phyloP scores from a whole-genome alignment of 2,113 vertebrate genomes.

The Notothenia coriiceps region DNA sequence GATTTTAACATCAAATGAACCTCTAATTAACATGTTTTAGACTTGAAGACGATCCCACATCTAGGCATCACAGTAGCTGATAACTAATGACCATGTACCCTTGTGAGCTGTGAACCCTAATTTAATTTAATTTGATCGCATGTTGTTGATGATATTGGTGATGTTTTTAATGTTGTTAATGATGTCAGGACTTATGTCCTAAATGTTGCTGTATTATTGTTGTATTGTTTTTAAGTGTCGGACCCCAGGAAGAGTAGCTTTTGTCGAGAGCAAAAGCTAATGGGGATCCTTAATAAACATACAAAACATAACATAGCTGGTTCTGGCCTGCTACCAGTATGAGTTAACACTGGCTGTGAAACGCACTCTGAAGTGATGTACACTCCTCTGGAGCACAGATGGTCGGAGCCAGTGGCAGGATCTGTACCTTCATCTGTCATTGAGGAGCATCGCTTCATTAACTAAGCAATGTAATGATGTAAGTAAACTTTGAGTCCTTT shows the following conservation, averaged over 20 bases:
- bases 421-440: conserved; percentile 25
- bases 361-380: conserved; percentile 8
- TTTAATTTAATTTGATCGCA: too few species aligned
- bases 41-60: neutral
- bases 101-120: too few species aligned
- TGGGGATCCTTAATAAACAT: too few species aligned
- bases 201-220: too few species aligned
- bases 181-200: too few species aligned
- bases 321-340: neutral
- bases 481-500: neutral
- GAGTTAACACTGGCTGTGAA: neutral
- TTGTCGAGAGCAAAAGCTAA: too few species aligned
- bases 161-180: too few species aligned
- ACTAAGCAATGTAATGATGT: conserved; percentile 15
- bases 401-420: conserved; percentile 33
- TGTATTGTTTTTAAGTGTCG: too few species aligned
- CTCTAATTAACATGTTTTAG: neutral
- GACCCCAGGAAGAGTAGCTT: too few species aligned
- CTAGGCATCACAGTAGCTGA: neutral
- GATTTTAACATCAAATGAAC: too few species aligned
- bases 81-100: too few species aligned
- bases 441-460: conserved; percentile 19
- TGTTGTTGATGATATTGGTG: too few species aligned
- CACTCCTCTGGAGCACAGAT: conserved; percentile 32
- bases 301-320: neutral